Evolutionary conservation across 2,888 invertebrate species (phyloP), one percentile per base, ranked within the genome.

Genomic region (Epinotia bilunana): DNA sequence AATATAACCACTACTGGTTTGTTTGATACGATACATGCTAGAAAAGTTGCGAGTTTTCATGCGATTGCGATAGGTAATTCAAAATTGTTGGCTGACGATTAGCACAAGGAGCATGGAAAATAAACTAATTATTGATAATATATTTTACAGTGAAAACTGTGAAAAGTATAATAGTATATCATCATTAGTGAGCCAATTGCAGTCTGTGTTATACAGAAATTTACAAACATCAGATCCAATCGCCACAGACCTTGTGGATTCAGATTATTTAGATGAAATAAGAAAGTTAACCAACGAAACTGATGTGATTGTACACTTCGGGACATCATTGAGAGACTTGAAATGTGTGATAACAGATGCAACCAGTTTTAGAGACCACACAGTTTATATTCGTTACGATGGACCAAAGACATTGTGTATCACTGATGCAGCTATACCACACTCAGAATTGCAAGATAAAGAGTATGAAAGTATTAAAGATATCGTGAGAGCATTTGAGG

Each of bases 261-360:
- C 71, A 68, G 84, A 88, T 23, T 81, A 91, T 77, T 76, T 91
- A 63, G 78, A 88, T 12, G 91, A 93, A 83, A 82, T 93, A 57
- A 84, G 81, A 78, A 64, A 70, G 62, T 61, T 84, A 62, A 58
- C 73, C 18, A 61, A 3, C 0, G 49, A 69, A 20, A 57, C 77
- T 39, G 79, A 80, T 76, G 78, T 83, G 33, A 70, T 77, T 58
- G 60, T 92, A 65, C 88, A 83, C 80, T 91, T 93, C 82, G 91
- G 92, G 0, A 88, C 85, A 83, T 85, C 88, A n/a, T 78, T 93
- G 68, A 84, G 84, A 77, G 86, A 91, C 43, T 72, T 93, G 0
- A 91, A 89, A 82, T 86, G 88, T 77, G 78, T 87, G 13, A 78
- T 92, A n/a, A 72, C 33, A 28, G 83, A 85, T 76, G 86, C 88